These are phyloP conservation scores for Axis porcinus DNA, from an alignment of 2,113 vertebrate genomes.

Conservation along the genomic window DNA sequence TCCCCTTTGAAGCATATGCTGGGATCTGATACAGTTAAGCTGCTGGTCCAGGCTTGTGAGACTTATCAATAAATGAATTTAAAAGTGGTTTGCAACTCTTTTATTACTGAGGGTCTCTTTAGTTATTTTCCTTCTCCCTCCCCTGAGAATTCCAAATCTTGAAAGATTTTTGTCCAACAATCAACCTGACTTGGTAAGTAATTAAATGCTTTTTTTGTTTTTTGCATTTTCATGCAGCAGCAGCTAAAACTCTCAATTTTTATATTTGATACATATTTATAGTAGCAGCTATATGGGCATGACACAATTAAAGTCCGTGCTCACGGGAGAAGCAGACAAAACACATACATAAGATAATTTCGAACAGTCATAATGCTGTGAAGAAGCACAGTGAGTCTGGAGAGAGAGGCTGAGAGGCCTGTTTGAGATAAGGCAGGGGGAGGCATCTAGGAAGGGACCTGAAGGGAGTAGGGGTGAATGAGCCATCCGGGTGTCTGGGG, in stretches of 20 bases:
- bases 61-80: background rate
- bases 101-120: background rate
- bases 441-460: background rate
- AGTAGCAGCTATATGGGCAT: background rate
- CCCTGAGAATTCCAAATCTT: background rate
- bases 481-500: background rate
- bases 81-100: background rate
- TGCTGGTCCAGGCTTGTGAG: background rate
- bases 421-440: background rate
- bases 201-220: slow-evolving; percentile 15
- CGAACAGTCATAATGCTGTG: background rate
- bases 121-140: background rate
- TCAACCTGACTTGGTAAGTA: background rate
- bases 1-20: background rate
- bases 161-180: slow-evolving; percentile 12
- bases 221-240: background rate
- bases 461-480: background rate
- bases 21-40: background rate
- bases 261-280: background rate
- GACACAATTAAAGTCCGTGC: background rate
- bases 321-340: background rate
- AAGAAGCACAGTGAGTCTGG: background rate
- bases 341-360: background rate
- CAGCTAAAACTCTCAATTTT: background rate
- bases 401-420: background rate